Conservation (phyloP, 2,888 invertebrate genomes). For the Phanerotoma sp. region DNA sequence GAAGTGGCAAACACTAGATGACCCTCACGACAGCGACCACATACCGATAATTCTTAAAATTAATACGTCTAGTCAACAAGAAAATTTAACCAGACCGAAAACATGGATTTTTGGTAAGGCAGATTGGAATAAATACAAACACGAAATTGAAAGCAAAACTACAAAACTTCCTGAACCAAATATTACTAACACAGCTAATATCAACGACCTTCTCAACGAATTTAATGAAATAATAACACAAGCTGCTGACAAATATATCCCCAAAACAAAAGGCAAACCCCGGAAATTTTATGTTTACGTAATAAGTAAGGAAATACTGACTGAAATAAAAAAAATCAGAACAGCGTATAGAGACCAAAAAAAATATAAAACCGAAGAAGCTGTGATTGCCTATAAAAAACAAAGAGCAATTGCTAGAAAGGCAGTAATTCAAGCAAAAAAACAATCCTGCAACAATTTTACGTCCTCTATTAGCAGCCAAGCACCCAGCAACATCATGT, state of each 20-base stretch:
- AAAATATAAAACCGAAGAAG: slow-evolving; percentile 3
- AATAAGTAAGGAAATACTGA: slow-evolving; percentile 10
- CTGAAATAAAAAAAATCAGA: slow-evolving; percentile 19
- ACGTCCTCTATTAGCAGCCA: background rate
- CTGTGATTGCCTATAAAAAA: slow-evolving; percentile 26
- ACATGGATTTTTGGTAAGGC: no score
- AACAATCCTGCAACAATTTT: slow-evolving; percentile 23
- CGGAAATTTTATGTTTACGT: no score
- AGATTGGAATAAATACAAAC: no score
- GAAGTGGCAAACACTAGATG: background rate
- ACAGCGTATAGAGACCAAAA: slow-evolving; percentile 22
- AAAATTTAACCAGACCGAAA: background rate
- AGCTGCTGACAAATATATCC: no score
- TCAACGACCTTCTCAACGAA: no score
- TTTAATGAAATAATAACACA: no score
- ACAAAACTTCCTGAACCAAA: no score
- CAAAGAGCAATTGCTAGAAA: slow-evolving; percentile 25
- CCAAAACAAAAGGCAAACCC: background rate
- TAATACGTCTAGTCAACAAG: no score
- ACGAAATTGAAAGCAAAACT: no score
- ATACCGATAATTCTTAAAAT: background rate
- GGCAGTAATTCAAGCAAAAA: slow-evolving; percentile 24
- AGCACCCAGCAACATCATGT: background rate
- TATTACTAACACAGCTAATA: no score
- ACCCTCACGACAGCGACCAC: slow-evolving; percentile 3